These are phyloP conservation scores for Zoanthus solanderi DNA, from an alignment of 92 coral and sea anemone species.

Conservation along the genomic window DNA sequence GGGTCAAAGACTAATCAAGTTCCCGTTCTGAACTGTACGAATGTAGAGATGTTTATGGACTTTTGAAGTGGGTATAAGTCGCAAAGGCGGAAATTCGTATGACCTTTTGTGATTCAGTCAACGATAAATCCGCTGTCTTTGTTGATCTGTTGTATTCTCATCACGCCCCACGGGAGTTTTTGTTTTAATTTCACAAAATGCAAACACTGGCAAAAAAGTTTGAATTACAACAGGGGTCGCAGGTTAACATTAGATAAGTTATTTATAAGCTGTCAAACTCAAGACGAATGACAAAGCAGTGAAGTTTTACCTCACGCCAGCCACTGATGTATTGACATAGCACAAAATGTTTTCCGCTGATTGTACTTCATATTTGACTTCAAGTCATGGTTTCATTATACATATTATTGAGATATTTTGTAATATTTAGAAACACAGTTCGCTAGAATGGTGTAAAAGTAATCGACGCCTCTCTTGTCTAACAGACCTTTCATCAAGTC, in stretches of 20 bases:
- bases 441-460: neutral
- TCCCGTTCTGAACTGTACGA: neutral
- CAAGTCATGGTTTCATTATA: neutral
- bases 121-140: slow-evolving; percentile 17
- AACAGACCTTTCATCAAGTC: slow-evolving; percentile 41
- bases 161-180: neutral
- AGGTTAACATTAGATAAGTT: neutral
- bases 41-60: neutral
- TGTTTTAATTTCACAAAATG: neutral
- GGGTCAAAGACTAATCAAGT: too few species aligned
- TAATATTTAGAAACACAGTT: neutral
- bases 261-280: neutral
- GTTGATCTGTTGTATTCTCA: neutral
- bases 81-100: neutral
- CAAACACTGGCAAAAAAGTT: neutral
- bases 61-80: neutral
- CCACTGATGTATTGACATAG: neutral
- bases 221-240: slow-evolving; percentile 5
- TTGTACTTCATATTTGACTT: neutral
- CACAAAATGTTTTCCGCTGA: neutral
- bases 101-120: slow-evolving; percentile 22
- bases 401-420: neutral
- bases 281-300: neutral
- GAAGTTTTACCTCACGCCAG: slow-evolving; percentile 24
- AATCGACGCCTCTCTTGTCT: slow-evolving; percentile 39